A percentile compares a stretch with the other conserved stretches of the same genome.
Conservation (phyloP, 2,797 vertebrate genomes). For the Ctenopoma kingsleyae region DNA sequence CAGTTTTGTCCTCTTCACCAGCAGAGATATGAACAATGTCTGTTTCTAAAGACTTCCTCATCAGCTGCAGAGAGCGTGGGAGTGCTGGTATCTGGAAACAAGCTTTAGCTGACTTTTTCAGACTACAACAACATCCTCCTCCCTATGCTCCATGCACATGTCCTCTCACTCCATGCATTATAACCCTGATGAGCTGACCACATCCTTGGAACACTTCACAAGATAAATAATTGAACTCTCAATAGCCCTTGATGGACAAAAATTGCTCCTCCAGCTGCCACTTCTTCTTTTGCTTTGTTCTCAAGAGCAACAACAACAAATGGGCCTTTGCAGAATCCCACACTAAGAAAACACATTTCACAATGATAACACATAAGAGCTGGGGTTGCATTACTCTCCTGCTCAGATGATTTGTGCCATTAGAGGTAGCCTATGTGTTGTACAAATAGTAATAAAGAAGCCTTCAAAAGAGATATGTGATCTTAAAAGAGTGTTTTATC, state of each 20-base stretch:
- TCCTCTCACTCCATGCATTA: constrained; percentile 77
- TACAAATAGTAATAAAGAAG: constrained; percentile 84
- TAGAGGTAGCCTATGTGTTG: constrained; percentile 79
- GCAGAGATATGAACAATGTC: constrained; percentile 75
- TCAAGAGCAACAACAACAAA: constrained; percentile 84
- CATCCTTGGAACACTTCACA: constrained; percentile 85
- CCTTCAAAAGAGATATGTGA: constrained; percentile 85
- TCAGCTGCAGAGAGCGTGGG: constrained; percentile 79
- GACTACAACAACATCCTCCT: constrained; percentile 79
- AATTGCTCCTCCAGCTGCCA: constrained; percentile 84
- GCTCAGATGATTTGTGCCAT: constrained; percentile 83
- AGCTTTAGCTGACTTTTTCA: constrained; percentile 76
- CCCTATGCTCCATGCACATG: constrained; percentile 71
- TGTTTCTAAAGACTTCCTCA: constrained; percentile 77
- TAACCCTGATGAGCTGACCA: constrained; percentile 83
- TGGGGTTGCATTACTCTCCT: constrained; percentile 78
- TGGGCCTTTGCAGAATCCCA: constrained; percentile 76
- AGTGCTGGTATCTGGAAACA: constrained; percentile 84
- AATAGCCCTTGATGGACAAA: constrained; percentile 84
- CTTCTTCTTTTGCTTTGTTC: constrained; percentile 85
- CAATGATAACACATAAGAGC: constrained; percentile 84
- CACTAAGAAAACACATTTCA: constrained; percentile 84
- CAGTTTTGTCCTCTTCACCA: constrained; percentile 64
- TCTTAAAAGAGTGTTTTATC: constrained; percentile 84
- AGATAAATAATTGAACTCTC: constrained; percentile 86